Conservation (phyloP, 2,888 invertebrate species). For the Tinea pellionella region DNA sequence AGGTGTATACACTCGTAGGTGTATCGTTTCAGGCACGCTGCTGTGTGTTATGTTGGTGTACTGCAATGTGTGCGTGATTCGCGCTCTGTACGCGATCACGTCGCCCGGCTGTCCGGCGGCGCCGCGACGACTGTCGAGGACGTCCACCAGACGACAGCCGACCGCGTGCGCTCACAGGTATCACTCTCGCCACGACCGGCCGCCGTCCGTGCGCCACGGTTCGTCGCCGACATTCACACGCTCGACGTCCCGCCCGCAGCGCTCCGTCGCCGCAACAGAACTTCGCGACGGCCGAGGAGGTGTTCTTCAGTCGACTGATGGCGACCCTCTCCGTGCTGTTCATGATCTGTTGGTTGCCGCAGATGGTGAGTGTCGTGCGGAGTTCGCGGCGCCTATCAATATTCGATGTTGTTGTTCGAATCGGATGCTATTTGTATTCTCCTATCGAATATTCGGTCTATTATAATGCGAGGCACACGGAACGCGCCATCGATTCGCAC, state of each 20-base stretch:
- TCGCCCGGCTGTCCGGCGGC: slow-evolving; percentile 36
- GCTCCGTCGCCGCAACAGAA: slow-evolving; percentile 20
- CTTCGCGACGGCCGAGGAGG: slow-evolving; percentile 80
- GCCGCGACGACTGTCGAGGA: slow-evolving; percentile 49
- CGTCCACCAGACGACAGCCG: slow-evolving; percentile 39
- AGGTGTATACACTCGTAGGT: too few relatives aligned
- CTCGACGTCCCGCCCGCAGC: too few relatives aligned
- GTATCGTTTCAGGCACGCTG: slow-evolving; percentile 67
- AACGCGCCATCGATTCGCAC: too few relatives aligned
- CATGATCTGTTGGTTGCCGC: slow-evolving; percentile 88
- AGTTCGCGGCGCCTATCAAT: too few relatives aligned
- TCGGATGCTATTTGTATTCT: too few relatives aligned
- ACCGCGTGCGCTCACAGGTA: slow-evolving; percentile 40
- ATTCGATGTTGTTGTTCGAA: too few relatives aligned
- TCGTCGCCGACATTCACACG: too few relatives aligned
- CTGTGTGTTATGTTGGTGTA: slow-evolving; percentile 81
- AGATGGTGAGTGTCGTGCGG: slow-evolving; percentile 73
- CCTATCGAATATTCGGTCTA: too few relatives aligned
- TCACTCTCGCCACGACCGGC: too few relatives aligned
- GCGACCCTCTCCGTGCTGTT: slow-evolving; percentile 84
- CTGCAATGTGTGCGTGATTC: slow-evolving; percentile 86
- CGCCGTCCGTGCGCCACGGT: too few relatives aligned
- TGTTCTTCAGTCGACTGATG: slow-evolving; percentile 88
- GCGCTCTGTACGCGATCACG: slow-evolving; percentile 74
- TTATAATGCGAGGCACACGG: too few relatives aligned